A percentile compares a stretch with the other conserved stretches of the same genome.
These are phyloP conservation scores for Aleadryas rufinucha DNA, from an alignment of 2,113 vertebrate species.

Conservation along the genomic window DNA sequence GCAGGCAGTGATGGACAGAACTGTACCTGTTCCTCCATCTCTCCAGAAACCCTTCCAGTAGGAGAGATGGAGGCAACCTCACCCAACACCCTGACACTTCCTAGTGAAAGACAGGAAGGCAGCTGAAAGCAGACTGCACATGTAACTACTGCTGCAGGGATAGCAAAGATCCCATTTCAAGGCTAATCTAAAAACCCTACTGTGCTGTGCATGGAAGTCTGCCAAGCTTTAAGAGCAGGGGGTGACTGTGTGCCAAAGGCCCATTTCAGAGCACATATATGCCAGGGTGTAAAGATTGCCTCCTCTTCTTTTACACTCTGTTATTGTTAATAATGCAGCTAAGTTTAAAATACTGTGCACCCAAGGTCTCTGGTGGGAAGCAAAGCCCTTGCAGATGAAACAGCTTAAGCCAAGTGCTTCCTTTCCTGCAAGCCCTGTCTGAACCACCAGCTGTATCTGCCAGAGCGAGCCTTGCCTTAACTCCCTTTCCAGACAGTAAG, in stretches of 20 bases:
- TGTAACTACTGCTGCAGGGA: neutral
- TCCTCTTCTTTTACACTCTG: neutral
- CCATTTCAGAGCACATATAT: neutral
- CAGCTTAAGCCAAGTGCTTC: neutral
- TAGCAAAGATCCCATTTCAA: neutral
- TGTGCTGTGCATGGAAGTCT: neutral
- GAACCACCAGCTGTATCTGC: neutral
- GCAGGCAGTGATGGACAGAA: neutral
- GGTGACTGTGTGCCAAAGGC: neutral
- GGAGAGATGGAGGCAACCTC: neutral
- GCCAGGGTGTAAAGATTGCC: neutral
- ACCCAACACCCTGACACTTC: neutral
- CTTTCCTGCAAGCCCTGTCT: neutral
- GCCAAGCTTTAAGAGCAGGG: neutral
- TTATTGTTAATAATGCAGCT: neutral
- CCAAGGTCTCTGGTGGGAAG: neutral
- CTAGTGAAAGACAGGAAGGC: neutral
- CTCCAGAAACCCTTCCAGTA: neutral
- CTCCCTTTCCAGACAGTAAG: neutral
- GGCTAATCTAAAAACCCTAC: neutral
- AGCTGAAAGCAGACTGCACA: neutral
- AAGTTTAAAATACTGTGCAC: neutral
- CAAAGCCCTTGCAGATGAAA: neutral
- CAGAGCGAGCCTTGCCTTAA: neutral
- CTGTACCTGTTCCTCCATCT: neutral